Evolutionary conservation across 2,113 vertebrate genomes (phyloP).

Genomic region (Cyanoliseus patagonus): DNA sequence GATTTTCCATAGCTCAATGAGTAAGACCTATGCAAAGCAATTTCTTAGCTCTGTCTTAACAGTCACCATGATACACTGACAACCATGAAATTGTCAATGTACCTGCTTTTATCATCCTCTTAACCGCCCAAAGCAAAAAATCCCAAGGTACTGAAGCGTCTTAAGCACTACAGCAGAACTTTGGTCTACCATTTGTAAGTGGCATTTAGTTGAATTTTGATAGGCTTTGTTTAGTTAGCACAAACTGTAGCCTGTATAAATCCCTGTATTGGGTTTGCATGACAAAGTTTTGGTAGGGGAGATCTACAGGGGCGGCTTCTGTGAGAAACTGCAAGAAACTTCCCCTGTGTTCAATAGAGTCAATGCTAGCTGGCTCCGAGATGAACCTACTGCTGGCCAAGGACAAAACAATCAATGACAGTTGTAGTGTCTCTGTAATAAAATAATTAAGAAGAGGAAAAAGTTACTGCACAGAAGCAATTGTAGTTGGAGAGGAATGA

Average conservation of each 20-base stretch:
- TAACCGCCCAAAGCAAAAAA: neutral
- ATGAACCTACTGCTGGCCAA: neutral
- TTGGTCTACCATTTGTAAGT: neutral
- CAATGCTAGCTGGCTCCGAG: neutral
- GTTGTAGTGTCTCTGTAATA: neutral
- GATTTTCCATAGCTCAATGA: neutral
- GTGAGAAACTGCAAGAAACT: neutral
- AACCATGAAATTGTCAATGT: neutral
- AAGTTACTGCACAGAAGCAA: neutral
- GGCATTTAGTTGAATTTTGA: neutral
- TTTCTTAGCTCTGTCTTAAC: neutral
- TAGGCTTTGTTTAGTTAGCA: neutral
- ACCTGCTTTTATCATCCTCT: neutral
- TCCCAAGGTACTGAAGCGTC: neutral
- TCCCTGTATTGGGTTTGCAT: neutral
- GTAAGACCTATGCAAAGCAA: neutral
- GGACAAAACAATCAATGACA: neutral
- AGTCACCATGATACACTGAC: neutral
- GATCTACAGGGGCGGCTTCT: neutral
- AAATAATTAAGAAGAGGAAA: neutral
- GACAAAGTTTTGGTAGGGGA: neutral
- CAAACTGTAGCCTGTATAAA: neutral
- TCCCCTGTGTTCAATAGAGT: neutral
- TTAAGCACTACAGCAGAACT: neutral
- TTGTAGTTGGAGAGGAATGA: neutral